phyloP scores from a whole-genome alignment of 2,888 invertebrate genomes.

The Trachelus troglodyta region DNA sequence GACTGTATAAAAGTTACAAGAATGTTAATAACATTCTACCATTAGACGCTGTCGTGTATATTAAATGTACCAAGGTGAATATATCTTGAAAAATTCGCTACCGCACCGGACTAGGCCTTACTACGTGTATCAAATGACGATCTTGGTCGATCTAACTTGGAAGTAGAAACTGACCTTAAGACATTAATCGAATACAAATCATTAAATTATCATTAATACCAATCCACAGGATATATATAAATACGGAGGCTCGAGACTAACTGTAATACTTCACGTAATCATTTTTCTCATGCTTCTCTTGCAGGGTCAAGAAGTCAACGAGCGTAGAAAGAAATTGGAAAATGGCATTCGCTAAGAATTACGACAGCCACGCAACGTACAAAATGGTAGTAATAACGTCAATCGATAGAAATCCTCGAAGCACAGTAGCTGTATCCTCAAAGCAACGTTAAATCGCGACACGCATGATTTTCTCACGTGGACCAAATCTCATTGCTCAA shows the following conservation, averaged over 20 bases:
- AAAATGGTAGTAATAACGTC: background rate
- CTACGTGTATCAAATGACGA: background rate
- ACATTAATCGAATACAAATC: background rate
- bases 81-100: background rate
- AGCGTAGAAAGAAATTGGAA: background rate
- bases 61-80: background rate
- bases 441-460: background rate
- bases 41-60: background rate
- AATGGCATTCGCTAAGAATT: background rate
- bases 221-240: background rate
- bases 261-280: background rate
- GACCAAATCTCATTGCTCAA: background rate
- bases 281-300: background rate
- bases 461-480: background rate
- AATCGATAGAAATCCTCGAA: background rate
- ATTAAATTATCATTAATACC: background rate
- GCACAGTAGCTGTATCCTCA: background rate
- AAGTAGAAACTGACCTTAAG: background rate
- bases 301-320: background rate
- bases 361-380: background rate
- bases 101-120: background rate
- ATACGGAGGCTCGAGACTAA: background rate
- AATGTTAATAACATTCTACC: slow-evolving; percentile 7
- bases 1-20: background rate
- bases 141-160: background rate